Percentiles rank a stretch among this genome's conserved stretches.
phyloP scores from a whole-genome alignment of 2,113 vertebrate genomes.

The Tichodroma muraria region DNA sequence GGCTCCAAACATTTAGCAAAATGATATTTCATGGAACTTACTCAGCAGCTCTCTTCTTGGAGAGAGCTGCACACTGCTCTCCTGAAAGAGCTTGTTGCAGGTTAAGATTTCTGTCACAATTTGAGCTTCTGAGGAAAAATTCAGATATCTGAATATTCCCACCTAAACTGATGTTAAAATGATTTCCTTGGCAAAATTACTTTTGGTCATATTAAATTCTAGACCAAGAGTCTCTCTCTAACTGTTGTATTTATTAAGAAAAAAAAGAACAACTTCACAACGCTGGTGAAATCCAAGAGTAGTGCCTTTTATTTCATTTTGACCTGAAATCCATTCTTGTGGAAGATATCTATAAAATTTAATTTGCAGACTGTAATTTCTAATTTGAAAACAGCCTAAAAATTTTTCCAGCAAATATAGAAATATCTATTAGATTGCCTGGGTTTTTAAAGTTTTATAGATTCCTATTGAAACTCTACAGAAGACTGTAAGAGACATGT shows the following conservation, averaged over 20 bases:
- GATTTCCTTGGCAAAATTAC: neutral
- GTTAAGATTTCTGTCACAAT: neutral
- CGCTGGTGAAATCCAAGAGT: neutral
- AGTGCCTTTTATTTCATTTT: neutral
- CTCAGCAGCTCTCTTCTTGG: neutral
- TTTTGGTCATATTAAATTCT: neutral
- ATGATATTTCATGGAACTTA: neutral
- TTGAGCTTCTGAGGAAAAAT: neutral
- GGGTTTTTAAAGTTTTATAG: neutral
- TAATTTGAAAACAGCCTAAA: neutral
- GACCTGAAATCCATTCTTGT: neutral
- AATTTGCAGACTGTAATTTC: neutral
- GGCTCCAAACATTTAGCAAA: neutral
- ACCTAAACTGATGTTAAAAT: neutral
- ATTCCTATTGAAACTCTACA: neutral
- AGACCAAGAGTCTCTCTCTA: neutral
- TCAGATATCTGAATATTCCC: neutral
- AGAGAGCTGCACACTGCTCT: neutral
- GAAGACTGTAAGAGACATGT: neutral
- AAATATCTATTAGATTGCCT: neutral
- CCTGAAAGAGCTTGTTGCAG: neutral
- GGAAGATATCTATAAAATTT: neutral
- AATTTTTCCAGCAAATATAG: neutral
- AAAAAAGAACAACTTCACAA: accelerated
- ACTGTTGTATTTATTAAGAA: neutral